Conservation (phyloP, 2,888 invertebrate genomes). For the Pheosia gnoma region DNA sequence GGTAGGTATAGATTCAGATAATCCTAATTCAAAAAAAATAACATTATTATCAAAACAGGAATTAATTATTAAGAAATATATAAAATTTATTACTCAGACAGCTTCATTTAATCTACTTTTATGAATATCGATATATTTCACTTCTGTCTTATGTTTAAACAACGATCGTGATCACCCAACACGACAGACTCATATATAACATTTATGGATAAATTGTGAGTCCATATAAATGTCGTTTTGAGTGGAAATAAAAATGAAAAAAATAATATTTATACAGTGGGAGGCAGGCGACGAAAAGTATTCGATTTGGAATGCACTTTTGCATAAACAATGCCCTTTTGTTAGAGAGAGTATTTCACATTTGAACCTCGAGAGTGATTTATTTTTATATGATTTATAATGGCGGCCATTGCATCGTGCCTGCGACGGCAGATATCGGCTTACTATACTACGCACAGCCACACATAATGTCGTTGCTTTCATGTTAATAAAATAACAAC, state of each 20-base stretch:
- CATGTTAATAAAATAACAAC: neutral
- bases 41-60: neutral
- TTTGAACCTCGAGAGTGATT: conserved; percentile 77
- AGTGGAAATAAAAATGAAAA: conserved; percentile 66
- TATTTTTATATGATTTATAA: conserved; percentile 82
- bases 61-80: neutral
- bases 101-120: conserved; percentile 13
- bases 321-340: conserved; percentile 82
- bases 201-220: conserved; percentile 74
- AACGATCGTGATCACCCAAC: conserved; percentile 76
- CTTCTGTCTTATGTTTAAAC: conserved; percentile 58
- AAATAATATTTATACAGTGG: conserved; percentile 36
- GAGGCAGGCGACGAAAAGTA: conserved; percentile 81
- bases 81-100: neutral
- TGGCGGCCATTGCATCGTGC: conserved; percentile 55
- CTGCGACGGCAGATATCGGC: conserved; percentile 42
- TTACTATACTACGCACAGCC: conserved; percentile 14
- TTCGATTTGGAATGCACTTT: conserved; percentile 79
- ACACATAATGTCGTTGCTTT: conserved; percentile 14
- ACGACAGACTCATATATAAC: conserved; percentile 72
- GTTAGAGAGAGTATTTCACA: conserved; percentile 84
- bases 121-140: conserved; percentile 58
- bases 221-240: conserved; percentile 55
- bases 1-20: neutral
- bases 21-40: neutral